Evolutionary conservation across 2,113 vertebrate genomes (phyloP), one percentile per base, ranked within the genome.

Genomic region (Microcebus lehilahytsara): DNA sequence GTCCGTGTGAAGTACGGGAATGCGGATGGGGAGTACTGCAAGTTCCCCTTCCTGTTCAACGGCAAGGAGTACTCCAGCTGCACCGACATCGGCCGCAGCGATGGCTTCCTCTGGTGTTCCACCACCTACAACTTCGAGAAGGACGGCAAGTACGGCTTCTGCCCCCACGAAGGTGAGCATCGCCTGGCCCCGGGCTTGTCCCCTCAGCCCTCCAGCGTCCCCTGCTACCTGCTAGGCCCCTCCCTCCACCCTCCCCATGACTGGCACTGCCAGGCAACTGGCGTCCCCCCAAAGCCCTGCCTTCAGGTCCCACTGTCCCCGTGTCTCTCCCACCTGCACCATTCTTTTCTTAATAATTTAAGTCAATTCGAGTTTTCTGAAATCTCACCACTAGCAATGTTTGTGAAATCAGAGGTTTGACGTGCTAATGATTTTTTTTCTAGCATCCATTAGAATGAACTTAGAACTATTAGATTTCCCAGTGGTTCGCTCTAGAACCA

Each of bases 91-190:
- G 99, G 99, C 17, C 99, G 99, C 49, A 99, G 97, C 0, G 99
- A 99, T 2, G 99, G 99, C 90, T 99, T 99, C 98, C 99, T 99
- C 75, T 99, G 99, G 99, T 99, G 99, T 72, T 99, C 99, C 32
- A 99, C 99, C 60, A 99, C 99, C 20, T 99, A 99, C 98, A 98
- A 99, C 98, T 99, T 99, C 6, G 99, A 99, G 51, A 97, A 98
- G 19, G 99, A 99, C 1, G 99, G 99, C 97, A 99, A 99, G 98
- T 99, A 99, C 0, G 99, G 99, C 95, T 99, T 99, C 98, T 99
- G 99, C 91, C 99, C 99, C 85, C 99, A 99, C 3, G 99, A 99
- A 98, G 98, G 99, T 99, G 98, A 99, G 99, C 98, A 80, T 27
- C 46, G 0, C 25, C 13, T 1, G 32, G 12, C 32, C 51, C 53